These are phyloP conservation scores for Gymnocypris eckloni DNA, from an alignment of 2,797 vertebrate genomes.

Conservation along the genomic window DNA sequence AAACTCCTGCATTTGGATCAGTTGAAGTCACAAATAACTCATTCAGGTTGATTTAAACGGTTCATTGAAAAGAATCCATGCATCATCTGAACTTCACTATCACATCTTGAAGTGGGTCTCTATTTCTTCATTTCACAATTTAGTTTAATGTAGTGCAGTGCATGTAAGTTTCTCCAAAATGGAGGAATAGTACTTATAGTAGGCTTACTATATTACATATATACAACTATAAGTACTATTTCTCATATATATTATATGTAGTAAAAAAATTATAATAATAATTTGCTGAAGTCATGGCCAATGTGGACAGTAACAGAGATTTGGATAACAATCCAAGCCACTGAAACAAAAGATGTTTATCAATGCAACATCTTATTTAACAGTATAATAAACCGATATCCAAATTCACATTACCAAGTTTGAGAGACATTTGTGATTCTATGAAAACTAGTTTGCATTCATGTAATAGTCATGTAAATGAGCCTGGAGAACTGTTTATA, in stretches of 20 bases:
- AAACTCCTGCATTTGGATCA: neutral
- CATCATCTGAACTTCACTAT: neutral
- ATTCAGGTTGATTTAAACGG: neutral
- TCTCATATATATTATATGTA: neutral
- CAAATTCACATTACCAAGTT: neutral
- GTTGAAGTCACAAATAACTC: neutral
- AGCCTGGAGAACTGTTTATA: neutral
- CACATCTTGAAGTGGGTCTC: neutral
- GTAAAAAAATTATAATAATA: neutral
- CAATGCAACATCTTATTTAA: neutral
- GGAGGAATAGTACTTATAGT: neutral
- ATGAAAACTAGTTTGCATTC: neutral
- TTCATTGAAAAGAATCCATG: neutral
- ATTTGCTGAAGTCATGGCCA: neutral
- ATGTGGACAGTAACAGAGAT: neutral
- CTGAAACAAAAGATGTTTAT: neutral
- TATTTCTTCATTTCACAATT: neutral
- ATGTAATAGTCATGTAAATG: conserved; percentile 11
- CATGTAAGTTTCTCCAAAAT: neutral
- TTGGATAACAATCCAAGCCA: neutral
- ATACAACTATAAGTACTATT: neutral
- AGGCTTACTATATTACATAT: neutral
- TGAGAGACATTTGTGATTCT: neutral
- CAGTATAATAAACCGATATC: neutral
- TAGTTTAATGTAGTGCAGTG: neutral